A percentile compares a stretch with the other conserved stretches of the same genome.
These are phyloP conservation scores for Poeciliopsis prolifica DNA, from an alignment of 2,113 vertebrate genomes.

Conservation along the genomic window DNA sequence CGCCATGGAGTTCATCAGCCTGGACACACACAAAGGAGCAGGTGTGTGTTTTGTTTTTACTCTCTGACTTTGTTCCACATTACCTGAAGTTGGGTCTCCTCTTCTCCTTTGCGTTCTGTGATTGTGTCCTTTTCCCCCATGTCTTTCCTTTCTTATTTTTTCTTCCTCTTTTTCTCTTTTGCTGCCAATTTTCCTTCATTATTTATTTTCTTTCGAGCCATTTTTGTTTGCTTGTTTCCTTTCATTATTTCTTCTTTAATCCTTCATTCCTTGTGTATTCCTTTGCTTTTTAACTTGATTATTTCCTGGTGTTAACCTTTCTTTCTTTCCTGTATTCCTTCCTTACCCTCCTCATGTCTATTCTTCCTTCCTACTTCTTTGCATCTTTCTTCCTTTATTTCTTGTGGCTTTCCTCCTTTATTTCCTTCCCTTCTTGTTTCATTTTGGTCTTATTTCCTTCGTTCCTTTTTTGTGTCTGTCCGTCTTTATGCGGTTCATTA, in stretches of 20 bases:
- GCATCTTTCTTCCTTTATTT: too few relatives aligned
- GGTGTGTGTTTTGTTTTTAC: slow-evolving; percentile 77
- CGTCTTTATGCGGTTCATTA: neutral
- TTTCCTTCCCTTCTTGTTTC: too few relatives aligned
- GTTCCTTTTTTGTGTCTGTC: too few relatives aligned
- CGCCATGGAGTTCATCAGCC: slow-evolving; percentile 86
- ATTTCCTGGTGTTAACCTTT: too few relatives aligned
- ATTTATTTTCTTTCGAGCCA: neutral
- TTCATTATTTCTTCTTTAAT: neutral
- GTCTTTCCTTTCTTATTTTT: neutral
- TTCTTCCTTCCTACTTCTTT: too few relatives aligned
- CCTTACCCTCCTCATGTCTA: too few relatives aligned
- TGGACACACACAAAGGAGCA: slow-evolving; percentile 90
- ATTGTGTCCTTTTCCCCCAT: neutral
- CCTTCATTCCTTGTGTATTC: neutral
- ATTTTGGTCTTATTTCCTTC: too few relatives aligned
- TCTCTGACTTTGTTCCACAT: neutral
- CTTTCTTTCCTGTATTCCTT: too few relatives aligned
- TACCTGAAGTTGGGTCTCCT: neutral
- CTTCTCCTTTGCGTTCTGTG: neutral
- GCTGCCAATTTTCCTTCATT: neutral
- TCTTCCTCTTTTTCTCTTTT: neutral
- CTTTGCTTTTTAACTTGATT: neutral
- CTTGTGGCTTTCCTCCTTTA: too few relatives aligned
- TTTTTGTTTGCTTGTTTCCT: neutral